phyloP scores from a whole-genome alignment of 2,888 invertebrate species.

The Phalera bucephala region DNA sequence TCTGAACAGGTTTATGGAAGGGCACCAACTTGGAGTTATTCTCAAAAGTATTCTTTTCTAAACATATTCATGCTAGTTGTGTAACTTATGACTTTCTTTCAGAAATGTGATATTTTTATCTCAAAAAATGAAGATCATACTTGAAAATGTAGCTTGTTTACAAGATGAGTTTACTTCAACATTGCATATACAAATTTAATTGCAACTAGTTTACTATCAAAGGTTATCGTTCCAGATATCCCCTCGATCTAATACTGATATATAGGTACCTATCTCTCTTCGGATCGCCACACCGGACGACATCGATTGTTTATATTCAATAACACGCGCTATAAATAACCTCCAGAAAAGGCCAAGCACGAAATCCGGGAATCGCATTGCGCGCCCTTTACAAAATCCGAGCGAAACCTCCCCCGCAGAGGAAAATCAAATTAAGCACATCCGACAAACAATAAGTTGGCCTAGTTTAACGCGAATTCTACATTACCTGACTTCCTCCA shows the following conservation, averaged over 20 bases:
- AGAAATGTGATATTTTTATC: too few species aligned
- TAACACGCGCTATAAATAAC: constrained; percentile 64
- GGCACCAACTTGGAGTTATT: too few species aligned
- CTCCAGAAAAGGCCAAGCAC: constrained; percentile 72
- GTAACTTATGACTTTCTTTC: too few species aligned
- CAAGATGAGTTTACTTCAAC: too few species aligned
- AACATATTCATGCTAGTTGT: too few species aligned
- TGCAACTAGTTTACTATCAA: too few species aligned
- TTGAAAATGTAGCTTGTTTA: too few species aligned
- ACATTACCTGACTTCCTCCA: constrained; percentile 51
- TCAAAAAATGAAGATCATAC: too few species aligned
- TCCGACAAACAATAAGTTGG: neutral
- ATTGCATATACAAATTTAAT: too few species aligned
- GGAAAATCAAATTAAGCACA: constrained; percentile 7
- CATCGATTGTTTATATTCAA: constrained; percentile 66
- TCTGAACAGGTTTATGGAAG: too few species aligned
- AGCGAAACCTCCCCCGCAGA: constrained; percentile 18
- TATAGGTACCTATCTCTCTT: constrained; percentile 20
- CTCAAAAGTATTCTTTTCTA: too few species aligned
- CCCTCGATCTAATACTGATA: constrained; percentile 13
- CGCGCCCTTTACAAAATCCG: constrained; percentile 55
- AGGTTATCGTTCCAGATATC: too few species aligned
- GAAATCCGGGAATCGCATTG: constrained; percentile 50
- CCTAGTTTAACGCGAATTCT: constrained; percentile 2
- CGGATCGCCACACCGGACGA: constrained; percentile 36